Percentiles rank a stretch among this genome's conserved stretches.
Evolutionary conservation across 2,888 invertebrate genomes (phyloP).

Genomic region (Sclerodermus sp.): DNA sequence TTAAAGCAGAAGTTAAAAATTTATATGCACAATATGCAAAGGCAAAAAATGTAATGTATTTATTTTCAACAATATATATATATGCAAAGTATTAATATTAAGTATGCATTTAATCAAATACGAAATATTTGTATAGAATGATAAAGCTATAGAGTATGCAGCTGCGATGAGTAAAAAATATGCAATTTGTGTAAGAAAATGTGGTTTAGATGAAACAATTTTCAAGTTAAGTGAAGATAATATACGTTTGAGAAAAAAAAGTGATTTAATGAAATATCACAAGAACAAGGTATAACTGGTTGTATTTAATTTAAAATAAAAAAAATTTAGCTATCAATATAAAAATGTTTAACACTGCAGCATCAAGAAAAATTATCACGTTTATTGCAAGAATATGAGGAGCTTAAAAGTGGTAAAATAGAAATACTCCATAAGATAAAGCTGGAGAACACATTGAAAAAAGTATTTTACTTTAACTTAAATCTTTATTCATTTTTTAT

Average conservation of each 20-base stretch:
- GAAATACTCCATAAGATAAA: conserved; percentile 48
- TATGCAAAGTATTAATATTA: neutral
- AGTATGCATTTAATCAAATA: conserved; percentile 29
- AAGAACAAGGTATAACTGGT: conserved; percentile 62
- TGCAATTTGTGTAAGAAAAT: conserved; percentile 38
- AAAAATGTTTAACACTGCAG: conserved; percentile 30
- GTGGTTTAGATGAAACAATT: conserved; percentile 42
- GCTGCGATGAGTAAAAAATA: conserved; percentile 34
- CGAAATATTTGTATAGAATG: conserved; percentile 39
- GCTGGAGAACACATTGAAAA: conserved; percentile 64
- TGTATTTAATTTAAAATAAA: neutral
- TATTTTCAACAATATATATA: neutral
- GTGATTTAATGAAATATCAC: conserved; percentile 73
- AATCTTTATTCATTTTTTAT: too few relatives aligned
- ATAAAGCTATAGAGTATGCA: conserved; percentile 41
- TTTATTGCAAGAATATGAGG: conserved; percentile 47
- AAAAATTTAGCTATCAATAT: neutral
- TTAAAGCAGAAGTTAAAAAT: conserved; percentile 75
- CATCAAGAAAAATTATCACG: conserved; percentile 41
- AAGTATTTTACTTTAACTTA: conserved; percentile 58
- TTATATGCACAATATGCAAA: conserved; percentile 65
- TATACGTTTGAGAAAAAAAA: conserved; percentile 62
- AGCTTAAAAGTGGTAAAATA: conserved; percentile 41
- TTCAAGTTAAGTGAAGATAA: conserved; percentile 44
- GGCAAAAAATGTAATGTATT: conserved; percentile 56